phyloP scores from a whole-genome alignment of 2,888 invertebrate species.

The Patella pellucida region DNA sequence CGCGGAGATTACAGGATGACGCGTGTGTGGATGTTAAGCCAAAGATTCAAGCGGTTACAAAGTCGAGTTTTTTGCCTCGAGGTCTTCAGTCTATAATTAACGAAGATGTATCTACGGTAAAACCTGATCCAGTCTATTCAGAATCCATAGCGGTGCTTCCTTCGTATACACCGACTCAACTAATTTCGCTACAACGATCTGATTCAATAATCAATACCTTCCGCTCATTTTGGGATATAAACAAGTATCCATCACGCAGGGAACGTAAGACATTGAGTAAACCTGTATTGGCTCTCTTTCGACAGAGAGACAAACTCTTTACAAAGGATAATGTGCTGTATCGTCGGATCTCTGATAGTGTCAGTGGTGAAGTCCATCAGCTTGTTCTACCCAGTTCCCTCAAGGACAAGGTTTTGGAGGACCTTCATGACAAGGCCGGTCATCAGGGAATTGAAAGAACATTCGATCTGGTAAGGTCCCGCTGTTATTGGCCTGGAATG shows the following conservation, averaged over 20 bases:
- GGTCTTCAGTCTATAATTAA: neutral
- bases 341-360: constrained; percentile 11
- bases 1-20: neutral
- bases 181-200: neutral
- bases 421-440: constrained; percentile 31
- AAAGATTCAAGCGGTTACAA: constrained; percentile 6
- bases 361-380: constrained; percentile 18
- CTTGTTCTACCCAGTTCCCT: constrained; percentile 19
- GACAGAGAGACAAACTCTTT: constrained; percentile 10
- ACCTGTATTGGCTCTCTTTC: neutral
- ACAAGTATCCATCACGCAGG: neutral
- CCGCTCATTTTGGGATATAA: neutral
- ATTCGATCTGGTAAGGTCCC: constrained; percentile 20
- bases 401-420: constrained; percentile 15
- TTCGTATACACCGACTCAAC: constrained; percentile 7
- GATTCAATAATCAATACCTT: neutral
- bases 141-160: constrained; percentile 6
- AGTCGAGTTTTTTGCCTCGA: neutral
- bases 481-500: constrained; percentile 45
- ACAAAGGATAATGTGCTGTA: constrained; percentile 22
- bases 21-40: neutral
- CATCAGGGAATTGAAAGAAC: constrained; percentile 38
- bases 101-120: no score
- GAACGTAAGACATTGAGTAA: neutral
- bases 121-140: neutral